phyloP scores from a whole-genome alignment of 2,888 invertebrate genomes.

The Scotopteryx bipunctaria region DNA sequence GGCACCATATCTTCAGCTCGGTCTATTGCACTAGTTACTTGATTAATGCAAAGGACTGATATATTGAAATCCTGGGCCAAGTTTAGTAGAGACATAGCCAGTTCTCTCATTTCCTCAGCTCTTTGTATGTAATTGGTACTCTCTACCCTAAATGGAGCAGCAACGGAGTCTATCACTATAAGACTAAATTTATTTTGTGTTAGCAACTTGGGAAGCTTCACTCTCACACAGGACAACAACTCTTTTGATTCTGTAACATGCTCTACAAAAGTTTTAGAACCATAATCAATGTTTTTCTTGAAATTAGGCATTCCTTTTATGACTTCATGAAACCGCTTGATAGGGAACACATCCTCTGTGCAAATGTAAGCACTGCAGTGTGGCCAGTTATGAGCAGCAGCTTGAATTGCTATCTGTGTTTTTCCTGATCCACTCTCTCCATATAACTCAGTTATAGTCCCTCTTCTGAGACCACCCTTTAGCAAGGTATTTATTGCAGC shows the following conservation, averaged over 20 bases:
- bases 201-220: slow-evolving; percentile 65
- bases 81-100: slow-evolving; percentile 57
- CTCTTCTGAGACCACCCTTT: slow-evolving; percentile 86
- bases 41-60: slow-evolving; percentile 71
- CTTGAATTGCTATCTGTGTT: slow-evolving; percentile 90
- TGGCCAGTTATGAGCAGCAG: slow-evolving; percentile 86
- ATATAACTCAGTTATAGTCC: slow-evolving; percentile 89
- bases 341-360: slow-evolving; percentile 88
- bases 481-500: slow-evolving; percentile 82
- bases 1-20: slow-evolving; percentile 56
- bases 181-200: slow-evolving; percentile 51
- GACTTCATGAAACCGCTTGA: slow-evolving; percentile 71
- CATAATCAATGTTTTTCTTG: slow-evolving; percentile 47
- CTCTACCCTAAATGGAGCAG: slow-evolving; percentile 74
- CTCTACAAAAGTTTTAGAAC: slow-evolving; percentile 69
- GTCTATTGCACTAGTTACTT: slow-evolving; percentile 68
- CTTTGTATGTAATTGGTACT: slow-evolving; percentile 67
- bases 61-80: slow-evolving; percentile 62
- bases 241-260: slow-evolving; percentile 70
- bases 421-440: slow-evolving; percentile 93
- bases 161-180: slow-evolving; percentile 72
- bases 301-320: slow-evolving; percentile 45
- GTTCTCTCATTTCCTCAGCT: slow-evolving; percentile 72
- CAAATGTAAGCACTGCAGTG: slow-evolving; percentile 86
- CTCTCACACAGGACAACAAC: slow-evolving; percentile 63